Percentiles rank a stretch among this genome's conserved stretches.
Conservation (phyloP, 2,113 vertebrate species). For the Malurus cyaneus region DNA sequence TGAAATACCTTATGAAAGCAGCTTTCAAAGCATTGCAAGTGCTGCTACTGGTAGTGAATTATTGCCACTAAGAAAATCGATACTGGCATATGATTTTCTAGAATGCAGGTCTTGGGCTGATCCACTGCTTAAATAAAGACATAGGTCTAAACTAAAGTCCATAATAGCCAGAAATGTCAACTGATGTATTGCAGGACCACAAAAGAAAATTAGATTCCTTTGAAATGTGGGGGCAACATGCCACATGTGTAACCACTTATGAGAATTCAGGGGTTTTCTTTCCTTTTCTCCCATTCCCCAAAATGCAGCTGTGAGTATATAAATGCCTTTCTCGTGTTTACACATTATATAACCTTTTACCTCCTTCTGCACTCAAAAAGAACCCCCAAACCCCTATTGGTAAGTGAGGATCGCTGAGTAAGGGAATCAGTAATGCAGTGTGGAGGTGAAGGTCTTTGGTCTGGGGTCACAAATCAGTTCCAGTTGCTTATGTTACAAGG, state of each 20-base stretch:
- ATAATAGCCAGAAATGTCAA: neutral
- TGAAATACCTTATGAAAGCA: neutral
- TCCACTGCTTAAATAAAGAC: conserved; percentile 35
- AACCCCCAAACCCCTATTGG: rapidly evolving
- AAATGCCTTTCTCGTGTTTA: neutral
- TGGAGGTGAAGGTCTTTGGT: neutral
- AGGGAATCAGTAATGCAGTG: neutral
- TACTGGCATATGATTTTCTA: conserved; percentile 16
- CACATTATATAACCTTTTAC: neutral
- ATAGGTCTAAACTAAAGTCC: neutral
- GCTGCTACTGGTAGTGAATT: neutral
- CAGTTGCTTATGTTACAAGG: neutral
- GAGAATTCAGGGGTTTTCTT: neutral
- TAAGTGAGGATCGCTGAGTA: neutral
- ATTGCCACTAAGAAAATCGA: conserved; percentile 17
- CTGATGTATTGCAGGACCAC: neutral
- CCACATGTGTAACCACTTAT: neutral
- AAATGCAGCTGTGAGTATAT: neutral
- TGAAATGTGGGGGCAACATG: neutral
- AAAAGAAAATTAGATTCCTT: conserved; percentile 25
- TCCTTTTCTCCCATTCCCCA: neutral
- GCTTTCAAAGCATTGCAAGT: neutral
- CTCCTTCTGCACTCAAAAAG: neutral
- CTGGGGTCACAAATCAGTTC: neutral
- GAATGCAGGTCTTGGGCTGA: neutral